Conservation (phyloP, 2,797 vertebrate species). For the Fistularia commersonii region DNA sequence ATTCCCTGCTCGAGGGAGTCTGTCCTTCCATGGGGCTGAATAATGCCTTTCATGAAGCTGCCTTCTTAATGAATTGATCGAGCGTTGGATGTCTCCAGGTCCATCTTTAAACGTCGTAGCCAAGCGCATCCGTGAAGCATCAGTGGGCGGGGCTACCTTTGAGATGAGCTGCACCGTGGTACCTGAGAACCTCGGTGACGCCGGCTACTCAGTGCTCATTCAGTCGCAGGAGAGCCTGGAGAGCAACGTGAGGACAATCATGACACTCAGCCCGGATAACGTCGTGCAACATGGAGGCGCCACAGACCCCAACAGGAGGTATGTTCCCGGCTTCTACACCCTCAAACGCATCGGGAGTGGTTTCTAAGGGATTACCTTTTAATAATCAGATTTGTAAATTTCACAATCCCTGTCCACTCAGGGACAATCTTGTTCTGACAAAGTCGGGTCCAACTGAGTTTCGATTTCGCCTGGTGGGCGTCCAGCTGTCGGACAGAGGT, state of each 20-base stretch:
- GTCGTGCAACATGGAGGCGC: constrained; percentile 82
- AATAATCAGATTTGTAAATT: neutral
- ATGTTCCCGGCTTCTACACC: neutral
- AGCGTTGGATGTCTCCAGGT: constrained; percentile 59
- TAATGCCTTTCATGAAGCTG: neutral
- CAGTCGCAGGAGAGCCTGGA: constrained; percentile 73
- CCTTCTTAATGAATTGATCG: neutral
- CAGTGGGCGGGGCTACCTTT: constrained; percentile 86
- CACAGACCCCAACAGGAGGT: constrained; percentile 77
- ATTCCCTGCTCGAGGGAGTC: constrained; percentile 1
- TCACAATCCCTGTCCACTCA: constrained; percentile 13
- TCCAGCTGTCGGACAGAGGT: constrained; percentile 85
- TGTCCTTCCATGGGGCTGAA: neutral
- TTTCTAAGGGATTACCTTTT: neutral
- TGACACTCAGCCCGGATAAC: constrained; percentile 84
- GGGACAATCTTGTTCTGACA: constrained; percentile 81
- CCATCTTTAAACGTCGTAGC: constrained; percentile 81
- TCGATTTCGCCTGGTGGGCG: constrained; percentile 85
- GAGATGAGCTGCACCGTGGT: constrained; percentile 88
- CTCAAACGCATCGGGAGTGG: neutral
- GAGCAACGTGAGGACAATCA: constrained; percentile 73
- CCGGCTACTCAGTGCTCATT: constrained; percentile 85
- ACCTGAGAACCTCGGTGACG: constrained; percentile 79
- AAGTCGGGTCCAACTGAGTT: constrained; percentile 86
- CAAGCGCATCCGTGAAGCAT: constrained; percentile 76